Percentiles rank a stretch among this genome's conserved stretches.
Conservation (phyloP, 2,888 invertebrate species). For the Strigamia crassipes region DNA sequence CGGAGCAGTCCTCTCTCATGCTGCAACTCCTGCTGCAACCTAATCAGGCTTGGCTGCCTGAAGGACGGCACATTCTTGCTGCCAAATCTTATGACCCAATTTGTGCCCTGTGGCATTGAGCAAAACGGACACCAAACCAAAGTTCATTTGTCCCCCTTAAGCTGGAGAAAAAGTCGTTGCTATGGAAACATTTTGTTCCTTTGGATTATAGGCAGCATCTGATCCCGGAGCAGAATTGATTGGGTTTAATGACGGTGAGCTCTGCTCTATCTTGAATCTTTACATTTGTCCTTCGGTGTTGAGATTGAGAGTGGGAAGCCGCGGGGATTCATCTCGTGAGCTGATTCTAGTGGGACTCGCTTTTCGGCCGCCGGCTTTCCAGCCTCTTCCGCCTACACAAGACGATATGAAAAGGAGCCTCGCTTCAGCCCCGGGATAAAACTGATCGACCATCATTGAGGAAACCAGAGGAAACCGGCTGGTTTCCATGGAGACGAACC, state of each 20-base stretch:
- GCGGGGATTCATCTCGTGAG: slow-evolving; percentile 1
- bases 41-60: slow-evolving; percentile 10
- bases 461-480: slow-evolving; percentile 2
- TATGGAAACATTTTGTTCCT: not conserved
- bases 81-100: slow-evolving; percentile 10
- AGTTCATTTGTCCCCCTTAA: not conserved
- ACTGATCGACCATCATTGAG: not conserved
- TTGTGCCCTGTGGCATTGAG: not conserved
- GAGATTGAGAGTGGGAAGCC: not conserved
- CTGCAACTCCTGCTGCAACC: not conserved
- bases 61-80: slow-evolving; percentile 2
- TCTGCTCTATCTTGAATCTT: not conserved
- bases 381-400: not conserved
- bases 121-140: not conserved
- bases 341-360: not conserved
- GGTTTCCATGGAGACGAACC: slow-evolving; percentile 2
- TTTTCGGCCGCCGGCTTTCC: not conserved
- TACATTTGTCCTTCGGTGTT: not conserved
- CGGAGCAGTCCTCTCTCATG: not conserved
- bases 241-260: slow-evolving; percentile 6
- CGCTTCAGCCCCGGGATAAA: not conserved
- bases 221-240: not conserved
- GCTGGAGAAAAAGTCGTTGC: not conserved
- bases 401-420: slow-evolving; percentile 10
- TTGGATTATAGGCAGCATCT: not conserved